Evolutionary conservation across 1,140 invertebrate genomes (phyloP).

Genomic region (Micrasema longulum): DNA sequence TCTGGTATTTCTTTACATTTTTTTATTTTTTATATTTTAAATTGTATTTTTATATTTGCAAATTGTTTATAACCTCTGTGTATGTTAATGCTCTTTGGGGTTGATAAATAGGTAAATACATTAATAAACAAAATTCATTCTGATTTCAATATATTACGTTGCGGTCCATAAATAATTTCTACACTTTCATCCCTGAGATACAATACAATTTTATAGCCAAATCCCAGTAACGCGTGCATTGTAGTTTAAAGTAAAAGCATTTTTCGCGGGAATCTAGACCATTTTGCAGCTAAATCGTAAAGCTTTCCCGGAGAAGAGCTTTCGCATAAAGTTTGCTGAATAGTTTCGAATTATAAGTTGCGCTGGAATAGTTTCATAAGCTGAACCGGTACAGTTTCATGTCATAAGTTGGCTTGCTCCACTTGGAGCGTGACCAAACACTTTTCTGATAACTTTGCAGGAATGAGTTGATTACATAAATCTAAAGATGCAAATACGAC

Average conservation of each 20-base stretch:
- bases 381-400: constrained; percentile 21
- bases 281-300: constrained; percentile 43
- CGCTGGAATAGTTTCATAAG: constrained; percentile 28
- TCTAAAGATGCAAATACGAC: constrained; percentile 28
- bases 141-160: too few species aligned
- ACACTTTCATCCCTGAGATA: background rate
- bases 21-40: too few species aligned
- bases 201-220: constrained; percentile 3
- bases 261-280: constrained; percentile 28
- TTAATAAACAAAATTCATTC: too few species aligned
- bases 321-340: constrained; percentile 43
- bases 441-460: constrained; percentile 48
- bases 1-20: too few species aligned
- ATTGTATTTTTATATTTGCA: too few species aligned
- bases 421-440: constrained; percentile 52
- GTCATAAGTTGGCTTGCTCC: constrained; percentile 50
- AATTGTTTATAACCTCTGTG: too few species aligned
- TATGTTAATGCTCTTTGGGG: too few species aligned
- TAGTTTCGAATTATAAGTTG: constrained; percentile 31
- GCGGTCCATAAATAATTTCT: too few species aligned
- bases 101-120: too few species aligned
- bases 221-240: constrained; percentile 10
- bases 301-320: constrained; percentile 41
- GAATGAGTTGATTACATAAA: constrained; percentile 48
- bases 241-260: constrained; percentile 7